Conservation (phyloP, 2,888 invertebrate genomes). For the Nymphalis polychloros region DNA sequence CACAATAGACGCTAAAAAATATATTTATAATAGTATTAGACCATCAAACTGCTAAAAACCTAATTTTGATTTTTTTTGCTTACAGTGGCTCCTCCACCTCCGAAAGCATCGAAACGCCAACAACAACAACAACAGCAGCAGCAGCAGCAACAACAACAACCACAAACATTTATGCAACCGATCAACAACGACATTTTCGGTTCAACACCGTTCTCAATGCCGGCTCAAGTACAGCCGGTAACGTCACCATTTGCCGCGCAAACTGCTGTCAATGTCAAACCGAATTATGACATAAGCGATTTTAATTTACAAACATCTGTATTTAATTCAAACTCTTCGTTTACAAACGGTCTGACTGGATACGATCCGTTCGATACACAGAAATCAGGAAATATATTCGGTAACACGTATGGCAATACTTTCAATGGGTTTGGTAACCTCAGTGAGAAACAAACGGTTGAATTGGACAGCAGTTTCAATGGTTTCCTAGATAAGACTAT, state of each 20-base stretch:
- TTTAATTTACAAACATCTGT: slow-evolving; percentile 75
- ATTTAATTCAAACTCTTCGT: slow-evolving; percentile 62
- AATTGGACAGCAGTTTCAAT: slow-evolving; percentile 84
- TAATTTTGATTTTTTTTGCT: slow-evolving; percentile 38
- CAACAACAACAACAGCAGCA: slow-evolving; percentile 49
- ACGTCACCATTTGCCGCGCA: slow-evolving; percentile 40
- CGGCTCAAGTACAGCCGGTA: slow-evolving; percentile 41
- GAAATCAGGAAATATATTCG: slow-evolving; percentile 77
- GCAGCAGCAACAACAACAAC: slow-evolving; percentile 50
- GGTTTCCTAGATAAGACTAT: slow-evolving; percentile 90
- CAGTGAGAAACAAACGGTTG: slow-evolving; percentile 74
- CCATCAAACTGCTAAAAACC: too few relatives aligned
- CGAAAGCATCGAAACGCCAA: slow-evolving; percentile 86
- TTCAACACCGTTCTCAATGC: slow-evolving; percentile 87
- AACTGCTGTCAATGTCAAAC: slow-evolving; percentile 42
- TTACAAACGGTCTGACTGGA: slow-evolving; percentile 71
- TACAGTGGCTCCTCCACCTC: slow-evolving; percentile 95
- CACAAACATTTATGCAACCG: slow-evolving; percentile 50
- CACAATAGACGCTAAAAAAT: background rate
- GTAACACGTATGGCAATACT: slow-evolving; percentile 64
- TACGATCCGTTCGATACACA: slow-evolving; percentile 94
- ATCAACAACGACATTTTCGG: slow-evolving; percentile 89
- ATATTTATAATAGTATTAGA: background rate
- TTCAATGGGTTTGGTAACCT: slow-evolving; percentile 76
- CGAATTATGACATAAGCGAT: slow-evolving; percentile 75